Evolutionary conservation across 1,140 invertebrate genomes (phyloP).

Genomic region (Dendrolimus punctatus): DNA sequence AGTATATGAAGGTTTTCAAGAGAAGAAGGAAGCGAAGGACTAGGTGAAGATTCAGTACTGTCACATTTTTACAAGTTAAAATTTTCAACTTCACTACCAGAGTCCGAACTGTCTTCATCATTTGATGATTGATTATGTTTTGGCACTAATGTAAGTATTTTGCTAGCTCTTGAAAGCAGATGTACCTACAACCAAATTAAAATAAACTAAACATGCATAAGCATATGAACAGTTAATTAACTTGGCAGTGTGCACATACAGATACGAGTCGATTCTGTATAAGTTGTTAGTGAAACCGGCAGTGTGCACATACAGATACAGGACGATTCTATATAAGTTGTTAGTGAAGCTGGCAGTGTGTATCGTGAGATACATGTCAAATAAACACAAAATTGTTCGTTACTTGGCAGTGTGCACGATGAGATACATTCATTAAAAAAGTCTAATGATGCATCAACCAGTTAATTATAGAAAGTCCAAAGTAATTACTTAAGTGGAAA

Average conservation of each 20-base stretch:
- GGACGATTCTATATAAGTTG: constrained; percentile 12
- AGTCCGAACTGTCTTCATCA: constrained; percentile 21
- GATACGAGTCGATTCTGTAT: constrained; percentile 9
- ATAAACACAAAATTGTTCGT: constrained; percentile 8
- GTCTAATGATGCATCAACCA: constrained; percentile 9
- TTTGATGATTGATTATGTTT: constrained; percentile 18
- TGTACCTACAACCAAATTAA: constrained; percentile 11
- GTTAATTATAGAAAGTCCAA: constrained; percentile 4
- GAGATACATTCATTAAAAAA: constrained; percentile 11
- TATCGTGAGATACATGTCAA: constrained; percentile 7
- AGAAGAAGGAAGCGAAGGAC: constrained; percentile 20
- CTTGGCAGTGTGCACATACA: constrained; percentile 11
- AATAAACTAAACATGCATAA: constrained; percentile 11
- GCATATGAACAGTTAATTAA: constrained; percentile 11
- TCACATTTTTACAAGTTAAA: constrained; percentile 17
- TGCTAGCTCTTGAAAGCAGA: constrained; percentile 18
- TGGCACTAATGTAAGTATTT: constrained; percentile 19
- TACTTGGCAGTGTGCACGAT: constrained; percentile 10
- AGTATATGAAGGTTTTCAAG: constrained; percentile 21
- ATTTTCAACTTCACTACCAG: constrained; percentile 16
- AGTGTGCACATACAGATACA: constrained; percentile 10
- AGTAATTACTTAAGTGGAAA: constrained; percentile 5
- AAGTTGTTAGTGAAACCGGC: constrained; percentile 12
- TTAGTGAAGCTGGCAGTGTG: constrained; percentile 14
- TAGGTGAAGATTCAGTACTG: constrained; percentile 16